Conservation (phyloP, 1,140 invertebrate species). For the Drosophila subpulchrella region DNA sequence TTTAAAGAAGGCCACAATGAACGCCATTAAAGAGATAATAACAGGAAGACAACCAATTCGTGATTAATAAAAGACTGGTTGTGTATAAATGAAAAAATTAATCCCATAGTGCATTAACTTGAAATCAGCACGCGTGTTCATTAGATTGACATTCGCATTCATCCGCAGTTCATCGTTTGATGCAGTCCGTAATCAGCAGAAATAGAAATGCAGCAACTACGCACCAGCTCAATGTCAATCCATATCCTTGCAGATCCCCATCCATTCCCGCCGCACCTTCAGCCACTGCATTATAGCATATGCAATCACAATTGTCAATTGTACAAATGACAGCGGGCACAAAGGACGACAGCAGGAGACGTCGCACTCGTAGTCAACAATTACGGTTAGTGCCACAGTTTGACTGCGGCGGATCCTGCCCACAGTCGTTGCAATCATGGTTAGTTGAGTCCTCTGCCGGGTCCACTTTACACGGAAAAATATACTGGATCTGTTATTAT, state of each 20-base stretch:
- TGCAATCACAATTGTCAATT: constrained; percentile 81
- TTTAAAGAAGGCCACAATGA: too few relatives aligned
- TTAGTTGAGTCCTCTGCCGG: constrained; percentile 39
- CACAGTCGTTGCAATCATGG: constrained; percentile 57
- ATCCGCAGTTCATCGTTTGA: constrained; percentile 32
- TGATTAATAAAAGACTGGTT: too few relatives aligned
- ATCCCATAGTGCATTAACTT: constrained; percentile 2
- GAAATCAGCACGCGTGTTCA: constrained; percentile 13
- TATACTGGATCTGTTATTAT: background rate
- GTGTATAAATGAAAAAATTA: too few relatives aligned
- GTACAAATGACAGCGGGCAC: constrained; percentile 69
- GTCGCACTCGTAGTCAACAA: constrained; percentile 68
- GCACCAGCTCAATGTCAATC: constrained; percentile 59
- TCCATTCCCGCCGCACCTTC: constrained; percentile 4
- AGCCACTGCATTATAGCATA: constrained; percentile 70
- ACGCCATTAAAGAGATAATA: too few relatives aligned
- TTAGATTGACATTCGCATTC: constrained; percentile 46
- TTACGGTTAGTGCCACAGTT: constrained; percentile 79
- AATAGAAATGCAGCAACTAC: constrained; percentile 40
- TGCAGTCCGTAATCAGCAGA: constrained; percentile 66
- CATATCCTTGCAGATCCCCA: background rate
- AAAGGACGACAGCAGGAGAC: constrained; percentile 25
- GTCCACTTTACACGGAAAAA: constrained; percentile 21
- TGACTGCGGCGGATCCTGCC: constrained; percentile 53
- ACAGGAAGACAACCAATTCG: too few relatives aligned